phyloP scores from a whole-genome alignment of 2,797 vertebrate species.

The Psittacula derbiana region DNA sequence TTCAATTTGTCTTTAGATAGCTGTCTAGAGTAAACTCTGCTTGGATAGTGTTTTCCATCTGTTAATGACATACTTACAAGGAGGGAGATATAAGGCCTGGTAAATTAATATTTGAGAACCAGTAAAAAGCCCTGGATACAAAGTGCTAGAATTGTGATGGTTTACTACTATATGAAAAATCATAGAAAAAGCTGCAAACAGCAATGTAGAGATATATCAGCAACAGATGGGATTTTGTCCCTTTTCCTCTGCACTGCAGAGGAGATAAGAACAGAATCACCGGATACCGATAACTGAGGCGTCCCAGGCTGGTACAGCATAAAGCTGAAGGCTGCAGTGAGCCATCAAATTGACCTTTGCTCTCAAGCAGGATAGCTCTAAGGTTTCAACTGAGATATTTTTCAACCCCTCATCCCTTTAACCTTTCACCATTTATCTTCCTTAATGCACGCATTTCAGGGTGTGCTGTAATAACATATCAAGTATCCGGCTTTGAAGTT shows the following conservation, averaged over 20 bases:
- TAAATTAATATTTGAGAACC: neutral
- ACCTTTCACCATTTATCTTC: slow-evolving; percentile 34
- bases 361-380: neutral
- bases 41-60: neutral
- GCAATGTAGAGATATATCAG: neutral
- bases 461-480: neutral
- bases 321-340: neutral
- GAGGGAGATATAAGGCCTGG: neutral
- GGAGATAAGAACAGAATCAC: neutral
- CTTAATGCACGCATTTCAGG: neutral
- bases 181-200: neutral
- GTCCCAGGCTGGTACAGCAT: neutral
- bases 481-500: neutral
- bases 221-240: neutral
- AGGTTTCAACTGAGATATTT: slow-evolving; percentile 16
- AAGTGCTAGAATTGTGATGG: neutral
- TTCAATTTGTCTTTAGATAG: neutral
- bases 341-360: neutral
- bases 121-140: neutral
- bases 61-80: neutral
- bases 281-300: neutral
- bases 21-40: neutral
- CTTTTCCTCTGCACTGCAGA: neutral
- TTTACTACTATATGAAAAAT: neutral
- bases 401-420: slow-evolving; percentile 9